A percentile compares a stretch with the other conserved stretches of the same genome.
Conservation (phyloP, 2,113 vertebrate species). For the Cichladusa arquata region DNA sequence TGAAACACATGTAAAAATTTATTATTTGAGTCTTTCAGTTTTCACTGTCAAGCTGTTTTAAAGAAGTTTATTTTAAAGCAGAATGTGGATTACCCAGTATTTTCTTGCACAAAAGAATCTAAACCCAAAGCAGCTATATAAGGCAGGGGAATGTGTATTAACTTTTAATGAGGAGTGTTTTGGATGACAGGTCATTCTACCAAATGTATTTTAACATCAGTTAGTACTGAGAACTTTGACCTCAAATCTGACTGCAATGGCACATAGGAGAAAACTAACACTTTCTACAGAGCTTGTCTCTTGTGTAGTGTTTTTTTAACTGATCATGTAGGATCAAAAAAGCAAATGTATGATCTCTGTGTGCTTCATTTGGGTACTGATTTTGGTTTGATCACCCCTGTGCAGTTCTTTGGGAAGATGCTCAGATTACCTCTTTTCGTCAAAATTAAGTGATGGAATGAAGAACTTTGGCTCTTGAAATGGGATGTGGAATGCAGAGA, state of each 20-base stretch:
- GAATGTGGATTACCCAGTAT: not conserved
- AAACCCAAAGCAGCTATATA: accelerated
- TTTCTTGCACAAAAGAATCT: not conserved
- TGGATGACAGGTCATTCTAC: not conserved
- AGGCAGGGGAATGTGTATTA: not conserved
- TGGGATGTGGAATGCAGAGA: not conserved
- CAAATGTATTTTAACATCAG: not conserved
- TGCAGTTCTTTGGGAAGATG: not conserved
- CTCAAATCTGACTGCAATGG: not conserved
- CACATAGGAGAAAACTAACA: not conserved
- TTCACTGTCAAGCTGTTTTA: not conserved
- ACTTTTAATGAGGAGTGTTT: not conserved
- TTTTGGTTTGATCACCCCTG: not conserved
- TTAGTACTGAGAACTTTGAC: not conserved
- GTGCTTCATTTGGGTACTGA: not conserved
- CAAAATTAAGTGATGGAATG: not conserved
- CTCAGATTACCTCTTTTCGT: not conserved
- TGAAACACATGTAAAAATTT: not conserved
- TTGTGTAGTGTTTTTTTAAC: not conserved
- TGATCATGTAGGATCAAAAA: not conserved
- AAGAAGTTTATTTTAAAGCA: not conserved
- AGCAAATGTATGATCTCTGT: not conserved
- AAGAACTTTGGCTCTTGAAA: not conserved
- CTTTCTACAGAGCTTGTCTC: not conserved
- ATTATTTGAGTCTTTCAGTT: not conserved